phyloP scores from a whole-genome alignment of 2,113 vertebrate species.

The Rhinoptilus africanus region DNA sequence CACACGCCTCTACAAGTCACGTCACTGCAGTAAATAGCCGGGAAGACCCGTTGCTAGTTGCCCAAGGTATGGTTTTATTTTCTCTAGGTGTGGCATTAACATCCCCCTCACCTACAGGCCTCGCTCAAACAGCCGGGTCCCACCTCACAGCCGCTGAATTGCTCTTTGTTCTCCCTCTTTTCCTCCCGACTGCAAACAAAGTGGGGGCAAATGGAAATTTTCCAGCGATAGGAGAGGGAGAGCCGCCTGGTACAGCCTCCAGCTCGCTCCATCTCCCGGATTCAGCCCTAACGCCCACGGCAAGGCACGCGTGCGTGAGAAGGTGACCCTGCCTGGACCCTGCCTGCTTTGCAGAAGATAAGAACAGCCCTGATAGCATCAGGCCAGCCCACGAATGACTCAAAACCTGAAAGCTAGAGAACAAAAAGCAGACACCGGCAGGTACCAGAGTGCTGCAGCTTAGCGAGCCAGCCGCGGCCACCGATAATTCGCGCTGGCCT shows the following conservation, averaged over 20 bases:
- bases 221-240: rapidly evolving
- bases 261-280: rapidly evolving
- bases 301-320: not conserved
- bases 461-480: not conserved
- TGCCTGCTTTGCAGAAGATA: not conserved
- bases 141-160: not conserved
- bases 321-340: not conserved
- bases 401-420: not conserved
- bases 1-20: rapidly evolving
- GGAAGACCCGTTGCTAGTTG: not conserved
- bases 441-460: not conserved
- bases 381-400: not conserved
- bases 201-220: not conserved
- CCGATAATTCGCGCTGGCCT: rapidly evolving
- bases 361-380: not conserved
- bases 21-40: rapidly evolving
- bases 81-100: not conserved
- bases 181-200: not conserved
- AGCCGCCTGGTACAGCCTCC: not conserved
- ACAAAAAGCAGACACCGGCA: not conserved
- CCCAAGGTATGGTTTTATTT: not conserved
- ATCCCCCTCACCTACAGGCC: not conserved
- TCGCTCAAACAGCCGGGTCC: not conserved
- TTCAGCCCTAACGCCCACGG: not conserved
- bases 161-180: not conserved